Evolutionary conservation across 2,797 vertebrate species (phyloP), one percentile per base, ranked within the genome.

Genomic region (Gymnothorax reevesii): DNA sequence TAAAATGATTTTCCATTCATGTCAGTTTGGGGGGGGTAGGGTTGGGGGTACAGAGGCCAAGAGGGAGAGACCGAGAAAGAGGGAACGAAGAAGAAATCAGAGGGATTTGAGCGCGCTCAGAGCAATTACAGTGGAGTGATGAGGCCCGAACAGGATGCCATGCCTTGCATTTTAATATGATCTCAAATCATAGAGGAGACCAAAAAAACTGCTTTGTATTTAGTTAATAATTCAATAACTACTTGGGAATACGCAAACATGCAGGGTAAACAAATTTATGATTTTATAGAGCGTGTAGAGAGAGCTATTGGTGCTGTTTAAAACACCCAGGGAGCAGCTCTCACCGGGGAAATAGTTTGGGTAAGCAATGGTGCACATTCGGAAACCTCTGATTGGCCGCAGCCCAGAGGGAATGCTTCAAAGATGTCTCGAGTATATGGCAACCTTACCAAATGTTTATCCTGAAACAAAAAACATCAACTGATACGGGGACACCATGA

Each of bases 91-190:
- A 89, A 90, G 87, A 92, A 94, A 94, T 93, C 93, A 93, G 91
- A 84, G n/a, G 90, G 91, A 92, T 88, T 91, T 92, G 92, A 94
- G 93, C 92, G 92, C 92, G 92, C 92, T 93, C 93, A 94, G 93
- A 95, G 91, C 93, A 93, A 91, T 94, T 86, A 57, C 84, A 22
- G 57, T n/a, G 27, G 33, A 75, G 60, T 25, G 94, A 94, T 94
- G 92, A 94, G 92, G 91, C 91, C 92, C 92, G 85, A 90, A 90
- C 83, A 88, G 92, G 92, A 91, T 86, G 92, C 94, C 93, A 94
- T 92, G 93, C 83, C 88, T 91, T 90, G 91, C 91, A 90, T 93
- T 92, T 93, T 93, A 94, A 94, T 91, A 90, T 57, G 7, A 85
- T 88, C 84, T 90, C 89, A 94, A 90, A 94, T 93, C 94, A 92